Evolutionary conservation across 2,113 vertebrate genomes (phyloP), one percentile per base, ranked within the genome.

Genomic region (Platycercus adscitus): DNA sequence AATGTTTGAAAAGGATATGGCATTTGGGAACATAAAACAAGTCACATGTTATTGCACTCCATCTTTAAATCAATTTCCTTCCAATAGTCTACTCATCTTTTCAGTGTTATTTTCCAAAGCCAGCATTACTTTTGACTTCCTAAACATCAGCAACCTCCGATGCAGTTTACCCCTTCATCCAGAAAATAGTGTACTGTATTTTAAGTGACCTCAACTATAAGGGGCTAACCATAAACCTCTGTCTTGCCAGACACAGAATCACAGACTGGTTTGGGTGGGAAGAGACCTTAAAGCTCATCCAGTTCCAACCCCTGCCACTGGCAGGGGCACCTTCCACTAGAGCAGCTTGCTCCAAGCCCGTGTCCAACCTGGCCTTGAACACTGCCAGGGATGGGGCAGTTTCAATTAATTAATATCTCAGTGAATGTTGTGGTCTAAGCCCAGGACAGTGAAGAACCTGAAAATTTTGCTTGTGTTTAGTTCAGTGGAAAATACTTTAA

Each of bases 1-100:
- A 53, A 69, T 1, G 5, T 4, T 44, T 61, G 13, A 87, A 53
- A 43, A 69, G 13, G 4, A 68, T 1, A 52, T 0, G 1, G 44
- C 66, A 44, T 58, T 18, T 33, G 46, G 20, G 25, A 78, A 89
- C 47, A 47, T 26, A 50, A 75, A 84, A 20, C 35, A 78, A 66
- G 46, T 9, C 24, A 55, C 41, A 46, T 3, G 2, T 21, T 58
- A 89, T 12, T 78, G 35, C 35, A n/a, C 18, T 5, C 49, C 63
- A 75, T 9, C 55, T 75, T 66, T 14, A 78, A 15, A 83, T 18
- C 24, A 23, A 25, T 33, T 55, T 56, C 16, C 43, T 86, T 44
- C 39, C 35, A 39, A 16, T 21, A 25, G 14, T 33, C n/a, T 47
- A 16, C 28, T 53, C 8, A 21, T 49, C 56, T 17, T 79, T n/a